Evolutionary conservation across 2,113 vertebrate genomes (phyloP).

Genomic region (Dolichotis patagonum): DNA sequence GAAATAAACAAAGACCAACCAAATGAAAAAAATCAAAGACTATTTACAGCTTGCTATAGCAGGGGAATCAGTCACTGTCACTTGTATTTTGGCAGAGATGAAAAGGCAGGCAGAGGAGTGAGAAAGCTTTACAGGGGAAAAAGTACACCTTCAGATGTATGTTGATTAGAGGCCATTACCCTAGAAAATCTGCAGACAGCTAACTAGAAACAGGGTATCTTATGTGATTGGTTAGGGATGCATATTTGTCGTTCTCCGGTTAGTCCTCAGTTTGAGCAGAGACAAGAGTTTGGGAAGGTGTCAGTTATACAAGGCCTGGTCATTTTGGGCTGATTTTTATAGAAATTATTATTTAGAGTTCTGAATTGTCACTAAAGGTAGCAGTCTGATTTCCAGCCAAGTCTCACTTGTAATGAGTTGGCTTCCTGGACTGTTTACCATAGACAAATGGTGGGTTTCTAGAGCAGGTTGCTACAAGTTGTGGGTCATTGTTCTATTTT

Average conservation of each 20-base stretch:
- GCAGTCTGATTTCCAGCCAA: not conserved
- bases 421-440: not conserved
- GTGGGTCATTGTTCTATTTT: constrained; percentile 5
- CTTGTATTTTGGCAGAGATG: not conserved
- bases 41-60: constrained; percentile 25
- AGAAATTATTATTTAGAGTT: constrained; percentile 5
- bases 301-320: not conserved
- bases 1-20: constrained; percentile 1
- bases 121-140: not conserved
- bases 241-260: not conserved
- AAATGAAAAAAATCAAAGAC: not conserved
- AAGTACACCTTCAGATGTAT: not conserved
- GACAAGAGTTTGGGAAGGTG: not conserved
- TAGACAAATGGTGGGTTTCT: not conserved
- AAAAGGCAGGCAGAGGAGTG: constrained; percentile 18
- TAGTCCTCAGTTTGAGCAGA: not conserved
- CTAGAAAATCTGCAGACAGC: not conserved
- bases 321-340: not conserved
- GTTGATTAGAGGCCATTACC: not conserved
- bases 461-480: not conserved
- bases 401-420: not conserved
- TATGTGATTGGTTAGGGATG: not conserved
- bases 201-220: not conserved
- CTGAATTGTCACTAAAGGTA: not conserved
- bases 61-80: not conserved